Evolutionary conservation across 2,888 invertebrate genomes (phyloP).

Genomic region (Hirudinaria manillensis): DNA sequence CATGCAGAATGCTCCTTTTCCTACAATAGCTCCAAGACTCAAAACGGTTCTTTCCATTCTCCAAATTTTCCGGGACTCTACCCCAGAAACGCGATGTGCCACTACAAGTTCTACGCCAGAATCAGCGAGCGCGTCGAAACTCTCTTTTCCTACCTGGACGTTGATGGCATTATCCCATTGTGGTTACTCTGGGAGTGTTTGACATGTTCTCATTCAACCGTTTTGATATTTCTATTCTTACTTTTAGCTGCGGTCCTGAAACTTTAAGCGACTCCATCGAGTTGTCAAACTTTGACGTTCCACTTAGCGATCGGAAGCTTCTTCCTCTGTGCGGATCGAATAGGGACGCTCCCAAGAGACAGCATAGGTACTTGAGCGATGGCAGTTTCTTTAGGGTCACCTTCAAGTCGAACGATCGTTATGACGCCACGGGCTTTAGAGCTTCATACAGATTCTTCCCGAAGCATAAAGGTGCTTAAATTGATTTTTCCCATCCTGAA

Average conservation of each 20-base stretch:
- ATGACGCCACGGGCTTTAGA: constrained; percentile 88
- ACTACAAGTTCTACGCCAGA: constrained; percentile 81
- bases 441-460: constrained; percentile 74
- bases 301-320: constrained; percentile 78
- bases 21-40: constrained; percentile 43
- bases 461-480: not conserved
- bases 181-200: constrained; percentile 60
- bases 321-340: constrained; percentile 73
- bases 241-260: constrained; percentile 76
- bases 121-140: constrained; percentile 76
- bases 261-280: constrained; percentile 92
- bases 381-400: constrained; percentile 87
- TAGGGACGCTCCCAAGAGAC: constrained; percentile 32
- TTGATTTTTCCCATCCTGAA: too few relatives aligned
- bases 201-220: not conserved
- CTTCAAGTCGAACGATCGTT: constrained; percentile 84
- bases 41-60: constrained; percentile 69
- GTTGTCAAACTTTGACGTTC: constrained; percentile 78
- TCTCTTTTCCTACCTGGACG: constrained; percentile 76
- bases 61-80: constrained; percentile 79
- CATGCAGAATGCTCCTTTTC: constrained; percentile 64
- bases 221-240: not conserved
- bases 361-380: constrained; percentile 60
- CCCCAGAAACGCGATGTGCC: constrained; percentile 73
- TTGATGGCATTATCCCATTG: constrained; percentile 82